Evolutionary conservation across 2,797 vertebrate genomes (phyloP).

Genomic region (Streptopelia turtur): DNA sequence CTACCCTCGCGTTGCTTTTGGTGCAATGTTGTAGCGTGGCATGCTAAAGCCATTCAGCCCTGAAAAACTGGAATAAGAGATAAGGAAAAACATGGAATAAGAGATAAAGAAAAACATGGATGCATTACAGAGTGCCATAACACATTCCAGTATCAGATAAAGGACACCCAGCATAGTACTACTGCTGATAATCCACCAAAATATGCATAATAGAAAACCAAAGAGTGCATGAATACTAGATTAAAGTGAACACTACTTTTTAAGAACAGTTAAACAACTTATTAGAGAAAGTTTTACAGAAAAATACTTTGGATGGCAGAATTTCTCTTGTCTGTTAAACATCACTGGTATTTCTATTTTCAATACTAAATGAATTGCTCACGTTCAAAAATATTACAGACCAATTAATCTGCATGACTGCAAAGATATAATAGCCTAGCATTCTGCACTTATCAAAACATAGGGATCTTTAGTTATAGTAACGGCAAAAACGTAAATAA

Average conservation of each 20-base stretch:
- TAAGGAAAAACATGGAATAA: background rate
- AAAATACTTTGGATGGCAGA: background rate
- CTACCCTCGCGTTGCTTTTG: background rate
- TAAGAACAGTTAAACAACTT: background rate
- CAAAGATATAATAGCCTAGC: background rate
- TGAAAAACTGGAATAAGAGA: background rate
- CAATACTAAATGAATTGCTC: background rate
- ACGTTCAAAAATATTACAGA: background rate
- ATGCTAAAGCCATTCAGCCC: background rate
- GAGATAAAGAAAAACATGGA: background rate
- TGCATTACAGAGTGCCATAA: background rate
- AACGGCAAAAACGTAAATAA: constrained; percentile 3
- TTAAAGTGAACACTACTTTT: background rate
- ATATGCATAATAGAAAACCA: background rate
- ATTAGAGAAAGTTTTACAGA: background rate
- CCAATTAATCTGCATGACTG: background rate
- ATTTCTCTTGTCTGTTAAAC: background rate
- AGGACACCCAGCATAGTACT: background rate
- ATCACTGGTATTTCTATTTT: background rate
- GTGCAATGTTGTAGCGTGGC: background rate
- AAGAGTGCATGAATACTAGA: background rate
- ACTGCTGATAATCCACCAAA: background rate
- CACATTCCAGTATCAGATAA: background rate
- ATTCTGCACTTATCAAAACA: background rate
- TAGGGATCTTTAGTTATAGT: background rate